Base-by-base conservation (phyloP, 2,888 invertebrate genomes). In the Erannis defoliaria region DNA sequence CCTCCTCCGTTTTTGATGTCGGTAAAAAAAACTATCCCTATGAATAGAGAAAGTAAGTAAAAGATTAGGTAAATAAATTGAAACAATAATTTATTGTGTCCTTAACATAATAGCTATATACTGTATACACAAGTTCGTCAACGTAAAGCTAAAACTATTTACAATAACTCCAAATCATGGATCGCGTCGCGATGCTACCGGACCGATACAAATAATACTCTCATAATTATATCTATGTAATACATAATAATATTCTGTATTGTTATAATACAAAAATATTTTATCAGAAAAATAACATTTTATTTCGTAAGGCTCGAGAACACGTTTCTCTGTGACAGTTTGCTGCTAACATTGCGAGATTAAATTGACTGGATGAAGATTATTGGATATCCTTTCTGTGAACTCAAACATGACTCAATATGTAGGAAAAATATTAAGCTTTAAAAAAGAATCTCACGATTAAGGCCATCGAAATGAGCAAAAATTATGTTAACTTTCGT, bases 1-100 rank as follows among this genome's bases (percentile, higher is more conserved):
- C 8, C 8, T n/a, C n/a, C n/a, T n/a, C 19, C 16, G 1, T n/a
- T n/a, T n/a, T n/a, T n/a, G n/a, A n/a, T n/a, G n/a, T n/a, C n/a
- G n/a, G n/a, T n/a, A n/a, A n/a, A n/a, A n/a, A n/a, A n/a, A n/a
- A n/a, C n/a, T n/a, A n/a, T n/a, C n/a, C n/a, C n/a, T n/a, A n/a
- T n/a, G n/a, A n/a, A n/a, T 26, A 5, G 14, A 10, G 9, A 14
- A n/a, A 8, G n/a, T n/a, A n/a, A 43, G 1, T 14, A 26, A 9
- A 46, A 19, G 5, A 48, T n/a, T 29, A 5, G 23, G 2, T 18
- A 8, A 26, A 54, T 77, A 86, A 87, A 82, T 90, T 81, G 84
- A 90, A 91, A 91, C 90, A 91, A 91, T 91, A 91, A 90, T 91
- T 91, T 92, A 92, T 92, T 90, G 88, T 88, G 83, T 88, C 77